A percentile compares a stretch with the other conserved stretches of the same genome.
phyloP scores from a whole-genome alignment of 2,113 vertebrate species.

The Gadus chalcogrammus region DNA sequence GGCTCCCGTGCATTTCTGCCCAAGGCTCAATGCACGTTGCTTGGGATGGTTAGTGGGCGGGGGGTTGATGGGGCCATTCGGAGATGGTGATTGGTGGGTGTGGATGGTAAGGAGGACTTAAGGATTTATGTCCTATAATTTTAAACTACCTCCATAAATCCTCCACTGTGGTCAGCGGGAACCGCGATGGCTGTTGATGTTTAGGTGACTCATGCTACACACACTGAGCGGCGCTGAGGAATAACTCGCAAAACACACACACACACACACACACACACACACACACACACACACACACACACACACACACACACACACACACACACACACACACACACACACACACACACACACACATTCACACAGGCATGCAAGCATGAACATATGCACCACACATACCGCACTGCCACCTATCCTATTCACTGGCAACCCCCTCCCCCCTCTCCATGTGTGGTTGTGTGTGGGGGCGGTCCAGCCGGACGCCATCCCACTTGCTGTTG shows the following conservation, averaged over 20 bases:
- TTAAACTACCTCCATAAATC: too few species aligned
- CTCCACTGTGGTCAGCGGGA: too few species aligned
- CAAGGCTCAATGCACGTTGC: background rate
- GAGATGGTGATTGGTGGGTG: background rate
- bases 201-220: too few species aligned
- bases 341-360: conserved; percentile 14
- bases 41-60: background rate
- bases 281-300: conserved; percentile 10
- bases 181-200: too few species aligned
- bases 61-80: background rate
- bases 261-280: conserved; percentile 12
- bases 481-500: conserved; percentile 13
- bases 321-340: conserved; percentile 11
- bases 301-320: conserved; percentile 9
- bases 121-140: too few species aligned
- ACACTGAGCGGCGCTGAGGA: background rate
- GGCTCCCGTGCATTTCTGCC: background rate
- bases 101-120: conserved; percentile 1
- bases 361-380: background rate
- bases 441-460: conserved; percentile 5
- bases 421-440: background rate
- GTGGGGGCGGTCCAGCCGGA: conserved; percentile 9
- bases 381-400: conserved; percentile 1
- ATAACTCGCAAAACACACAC: background rate
- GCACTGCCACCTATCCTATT: background rate